Base-by-base conservation (phyloP, 2,888 invertebrate species). In the Lepetodrilus schrolli region DNA sequence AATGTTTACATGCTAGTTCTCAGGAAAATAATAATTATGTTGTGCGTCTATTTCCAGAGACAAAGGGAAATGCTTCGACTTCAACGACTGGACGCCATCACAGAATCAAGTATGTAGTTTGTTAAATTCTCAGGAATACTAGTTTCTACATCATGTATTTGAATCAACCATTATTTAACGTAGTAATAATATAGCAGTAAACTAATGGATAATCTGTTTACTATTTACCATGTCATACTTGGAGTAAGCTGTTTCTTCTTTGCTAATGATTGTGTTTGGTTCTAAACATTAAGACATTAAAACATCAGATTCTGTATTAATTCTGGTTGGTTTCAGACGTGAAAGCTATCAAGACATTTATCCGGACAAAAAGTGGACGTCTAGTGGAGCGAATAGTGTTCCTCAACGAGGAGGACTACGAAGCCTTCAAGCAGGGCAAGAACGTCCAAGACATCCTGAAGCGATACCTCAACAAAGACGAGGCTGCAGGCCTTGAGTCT, bases 311-410 rank as follows among this genome's bases (percentile, higher is more conserved):
- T n/a, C n/a, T n/a, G n/a, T n/a, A n/a, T n/a, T n/a, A n/a, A n/a
- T n/a, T n/a, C n/a, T n/a, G n/a, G n/a, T n/a, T n/a, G 13, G 10
- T 77, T 76, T 2, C 78, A 85, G 90, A 87, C 70, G 86, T 88
- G 47, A 87, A 85, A 74, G 90, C 89, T 51, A 85, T 90, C 72
- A 90, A 88, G 70, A 90, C 89, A 0, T 89, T 85, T 73, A 86
- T 90, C 17, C 80, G 90, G 47, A 90, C 90, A 36, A 90, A 90
- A 75, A 89, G 89, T 76, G 90, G 90, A 0, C 81, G 88, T 7
- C 78, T 88, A 23, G 82, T 89, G 3, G 88, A 89, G 68, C 82
- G 85, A 48, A 83, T 87, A n/a, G 84, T 90, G 20, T 89, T 89
- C 71, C 77, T 90, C 38, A 84, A 87, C 0, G 89, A 89, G 73